A percentile compares a stretch with the other conserved stretches of the same genome.
Evolutionary conservation across 2,797 vertebrate species (phyloP).

Genomic region (Choloepus didactylus): DNA sequence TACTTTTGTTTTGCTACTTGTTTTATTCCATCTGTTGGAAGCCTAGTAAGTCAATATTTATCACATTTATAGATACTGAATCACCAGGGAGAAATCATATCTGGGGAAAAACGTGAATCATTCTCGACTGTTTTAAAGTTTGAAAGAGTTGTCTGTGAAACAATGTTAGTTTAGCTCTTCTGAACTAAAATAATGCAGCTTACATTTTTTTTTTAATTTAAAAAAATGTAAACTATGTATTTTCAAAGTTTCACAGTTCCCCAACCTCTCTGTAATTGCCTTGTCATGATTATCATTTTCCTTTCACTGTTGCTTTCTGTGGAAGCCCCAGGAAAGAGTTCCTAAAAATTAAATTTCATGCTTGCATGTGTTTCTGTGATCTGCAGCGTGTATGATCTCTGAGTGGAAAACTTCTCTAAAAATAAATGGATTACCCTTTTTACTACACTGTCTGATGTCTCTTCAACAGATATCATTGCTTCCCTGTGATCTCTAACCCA

Average conservation of each 20-base stretch:
- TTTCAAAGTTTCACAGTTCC: slow-evolving; percentile 83
- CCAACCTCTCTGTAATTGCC: slow-evolving; percentile 86
- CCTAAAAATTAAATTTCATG: slow-evolving; percentile 92
- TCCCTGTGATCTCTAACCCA: slow-evolving; percentile 90
- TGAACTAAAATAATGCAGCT: slow-evolving; percentile 62
- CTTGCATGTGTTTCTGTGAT: slow-evolving; percentile 92
- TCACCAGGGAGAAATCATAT: slow-evolving; percentile 46
- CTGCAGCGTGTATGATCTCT: slow-evolving; percentile 91
- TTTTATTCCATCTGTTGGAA: slow-evolving; percentile 70
- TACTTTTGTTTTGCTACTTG: slow-evolving; percentile 69
- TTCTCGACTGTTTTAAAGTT: slow-evolving; percentile 60
- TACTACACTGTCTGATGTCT: slow-evolving; percentile 89
- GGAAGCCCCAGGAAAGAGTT: slow-evolving; percentile 90
- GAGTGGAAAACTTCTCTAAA: slow-evolving; percentile 91
- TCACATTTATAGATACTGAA: slow-evolving; percentile 73
- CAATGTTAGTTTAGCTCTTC: slow-evolving; percentile 58
- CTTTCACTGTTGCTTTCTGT: slow-evolving; percentile 85
- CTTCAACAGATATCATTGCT: slow-evolving; percentile 85
- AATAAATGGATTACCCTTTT: slow-evolving; percentile 93
- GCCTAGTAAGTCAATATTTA: slow-evolving; percentile 70
- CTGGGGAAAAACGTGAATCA: neutral
- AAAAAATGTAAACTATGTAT: slow-evolving; percentile 11
- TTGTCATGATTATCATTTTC: slow-evolving; percentile 85
- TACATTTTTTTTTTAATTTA: slow-evolving; percentile 46
- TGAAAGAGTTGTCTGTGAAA: neutral